Conservation (phyloP, 2,888 invertebrate species). For the Apodemia zela region DNA sequence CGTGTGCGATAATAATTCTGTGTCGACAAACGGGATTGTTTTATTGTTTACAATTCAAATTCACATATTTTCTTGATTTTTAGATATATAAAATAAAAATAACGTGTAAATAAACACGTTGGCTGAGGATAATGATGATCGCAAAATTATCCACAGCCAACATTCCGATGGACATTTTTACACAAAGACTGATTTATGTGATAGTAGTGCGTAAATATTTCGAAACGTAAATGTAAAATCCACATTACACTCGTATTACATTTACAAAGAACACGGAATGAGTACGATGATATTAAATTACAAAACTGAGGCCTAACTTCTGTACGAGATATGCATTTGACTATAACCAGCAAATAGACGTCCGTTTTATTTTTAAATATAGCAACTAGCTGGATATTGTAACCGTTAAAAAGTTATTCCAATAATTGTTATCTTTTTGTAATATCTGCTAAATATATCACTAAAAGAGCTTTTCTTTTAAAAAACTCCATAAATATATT, state of each 20-base stretch:
- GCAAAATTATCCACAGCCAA: neutral
- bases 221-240: neutral
- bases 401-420: too few relatives aligned
- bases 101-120: too few relatives aligned
- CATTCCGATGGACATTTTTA: neutral
- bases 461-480: too few relatives aligned
- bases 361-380: too few relatives aligned
- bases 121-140: neutral
- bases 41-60: neutral
- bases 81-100: neutral
- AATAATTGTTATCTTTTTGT: too few relatives aligned
- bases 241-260: neutral
- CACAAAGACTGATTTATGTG: neutral
- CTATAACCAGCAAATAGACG: too few relatives aligned
- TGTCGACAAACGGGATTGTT: neutral
- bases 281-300: neutral
- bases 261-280: neutral
- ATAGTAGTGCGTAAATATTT: neutral
- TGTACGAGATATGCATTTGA: too few relatives aligned
- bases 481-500: too few relatives aligned
- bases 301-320: too few relatives aligned
- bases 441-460: too few relatives aligned
- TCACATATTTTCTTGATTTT: neutral
- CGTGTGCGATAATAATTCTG: neutral
- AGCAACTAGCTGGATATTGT: too few relatives aligned